Evolutionary conservation across 1,140 invertebrate genomes (phyloP).

Genomic region (Copidosoma floridanum): DNA sequence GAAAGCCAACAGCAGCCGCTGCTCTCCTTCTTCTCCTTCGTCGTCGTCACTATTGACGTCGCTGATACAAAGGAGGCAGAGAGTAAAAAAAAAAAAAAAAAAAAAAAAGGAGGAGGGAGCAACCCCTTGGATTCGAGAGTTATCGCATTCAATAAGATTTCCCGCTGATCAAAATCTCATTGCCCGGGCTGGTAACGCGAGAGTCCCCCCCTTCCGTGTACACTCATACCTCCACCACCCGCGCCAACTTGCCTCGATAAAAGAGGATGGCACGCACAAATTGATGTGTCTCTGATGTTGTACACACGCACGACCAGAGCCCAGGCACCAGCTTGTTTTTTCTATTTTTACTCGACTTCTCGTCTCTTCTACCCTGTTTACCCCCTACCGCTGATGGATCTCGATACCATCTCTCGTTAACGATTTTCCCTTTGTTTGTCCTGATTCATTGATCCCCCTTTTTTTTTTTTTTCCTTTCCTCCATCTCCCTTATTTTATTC

Average conservation of each 20-base stretch:
- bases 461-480: neutral
- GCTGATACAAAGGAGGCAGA: constrained; percentile 12
- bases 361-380: no score
- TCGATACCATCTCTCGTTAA: no score
- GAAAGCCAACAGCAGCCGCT: constrained; percentile 39
- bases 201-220: no score
- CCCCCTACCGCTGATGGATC: no score
- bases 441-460: no score
- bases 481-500: no score
- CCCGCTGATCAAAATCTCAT: constrained; percentile 47
- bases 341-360: neutral
- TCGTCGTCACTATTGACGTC: constrained; percentile 27
- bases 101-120: neutral
- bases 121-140: constrained; percentile 37
- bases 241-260: neutral
- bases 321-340: neutral
- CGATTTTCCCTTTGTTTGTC: no score
- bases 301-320: neutral
- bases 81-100: neutral
- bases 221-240: neutral
- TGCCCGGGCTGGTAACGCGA: neutral
- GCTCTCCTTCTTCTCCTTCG: constrained; percentile 7
- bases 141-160: constrained; percentile 48
- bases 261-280: constrained; percentile 10
- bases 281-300: constrained; percentile 25